Evolutionary conservation across 1,140 invertebrate species (phyloP).

Genomic region (Conus betulinus): DNA sequence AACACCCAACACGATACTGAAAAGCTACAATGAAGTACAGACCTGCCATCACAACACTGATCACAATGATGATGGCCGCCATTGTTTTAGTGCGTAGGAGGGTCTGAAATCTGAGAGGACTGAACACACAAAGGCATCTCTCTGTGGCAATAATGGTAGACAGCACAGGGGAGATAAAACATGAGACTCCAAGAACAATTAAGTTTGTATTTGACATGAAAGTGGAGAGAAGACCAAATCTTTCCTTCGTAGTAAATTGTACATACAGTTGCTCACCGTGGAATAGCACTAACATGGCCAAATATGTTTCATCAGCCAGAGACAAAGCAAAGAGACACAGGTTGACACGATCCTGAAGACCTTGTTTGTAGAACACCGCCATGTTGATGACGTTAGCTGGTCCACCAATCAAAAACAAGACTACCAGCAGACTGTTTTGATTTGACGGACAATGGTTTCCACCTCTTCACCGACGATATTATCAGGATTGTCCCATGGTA

Average conservation of each 20-base stretch:
- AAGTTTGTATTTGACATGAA: background rate
- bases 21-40: background rate
- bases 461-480: constrained; percentile 4
- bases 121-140: constrained; percentile 6
- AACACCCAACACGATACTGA: background rate
- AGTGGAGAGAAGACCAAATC: background rate
- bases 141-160: background rate
- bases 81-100: background rate
- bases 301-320: background rate
- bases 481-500: constrained; percentile 11
- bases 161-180: background rate
- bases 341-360: background rate
- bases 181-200: background rate
- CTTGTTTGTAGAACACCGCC: constrained; percentile 9
- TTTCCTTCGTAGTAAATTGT: background rate
- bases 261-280: background rate
- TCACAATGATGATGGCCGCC: constrained; percentile 1
- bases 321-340: background rate
- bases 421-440: background rate
- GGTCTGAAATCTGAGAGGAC: background rate
- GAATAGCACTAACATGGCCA: background rate
- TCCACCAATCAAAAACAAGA: background rate
- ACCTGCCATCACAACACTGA: background rate
- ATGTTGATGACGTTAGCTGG: constrained; percentile 19
- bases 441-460: background rate